Base-by-base conservation (phyloP, 1,140 invertebrate species). In the Tetramorium parvispinum region DNA sequence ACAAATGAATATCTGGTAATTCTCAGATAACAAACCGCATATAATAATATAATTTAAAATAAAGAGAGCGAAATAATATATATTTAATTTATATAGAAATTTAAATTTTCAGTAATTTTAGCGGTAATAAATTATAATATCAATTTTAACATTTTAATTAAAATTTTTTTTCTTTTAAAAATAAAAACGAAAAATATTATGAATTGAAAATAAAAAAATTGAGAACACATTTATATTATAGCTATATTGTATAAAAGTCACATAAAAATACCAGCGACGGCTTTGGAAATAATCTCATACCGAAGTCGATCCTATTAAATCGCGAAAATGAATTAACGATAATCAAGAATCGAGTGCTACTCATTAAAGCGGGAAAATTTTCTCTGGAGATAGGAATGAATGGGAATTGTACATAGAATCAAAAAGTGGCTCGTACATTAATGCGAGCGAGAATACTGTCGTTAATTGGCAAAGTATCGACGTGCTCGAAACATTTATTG, bases 381-480 rank as follows among this genome's bases (percentile, higher is more conserved):
- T 37, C 32, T n/a, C n/a, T 32, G n/a, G n/a, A 46, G 0, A 68
- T 53, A 51, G 46, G 11, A 43, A 70, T 40, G 21, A 53, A 13
- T 53, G 32, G 4, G 5, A 21, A n/a, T 10, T 71, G 2, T 81
- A 55, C 24, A 57, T 71, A 1, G 6, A 51, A 55, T 43, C 10
- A 71, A 55, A 81, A 37, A 37, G 46, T 86, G 79, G 71, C 71
- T 87, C 78, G 32, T 49, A 53, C n/a, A 21, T 86, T 70, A 27
- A 71, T 24, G 40, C 13, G 11, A 43, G 43, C 32, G 76, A 37
- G 49, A 21, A 57, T 51, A 49, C 40, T 61, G 61, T 46, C 51
- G 43, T 51, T 68, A 68, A 82, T 73, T 86, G 37, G 13, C 76
- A 24, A 86, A 82, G 66, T 86, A 89, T 89, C 63, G 85, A 86